Evolutionary conservation across 2,888 invertebrate genomes (phyloP).

Genomic region (Piscicola geometra): DNA sequence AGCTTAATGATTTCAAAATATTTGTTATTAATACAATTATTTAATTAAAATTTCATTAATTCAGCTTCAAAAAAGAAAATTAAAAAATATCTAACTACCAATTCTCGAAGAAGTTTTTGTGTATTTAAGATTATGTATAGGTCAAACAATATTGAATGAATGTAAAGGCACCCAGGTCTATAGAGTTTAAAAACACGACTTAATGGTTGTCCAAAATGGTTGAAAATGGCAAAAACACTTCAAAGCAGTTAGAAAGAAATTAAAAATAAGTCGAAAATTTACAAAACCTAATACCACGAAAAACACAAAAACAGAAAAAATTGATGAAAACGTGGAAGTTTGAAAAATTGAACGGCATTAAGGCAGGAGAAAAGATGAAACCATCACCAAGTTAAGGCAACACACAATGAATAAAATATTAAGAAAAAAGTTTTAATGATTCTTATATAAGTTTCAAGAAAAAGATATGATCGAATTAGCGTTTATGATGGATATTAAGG

Average conservation of each 20-base stretch:
- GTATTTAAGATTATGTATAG: too few relatives aligned
- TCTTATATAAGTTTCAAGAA: too few relatives aligned
- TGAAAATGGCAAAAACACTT: neutral
- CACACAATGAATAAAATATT: too few relatives aligned
- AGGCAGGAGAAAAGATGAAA: neutral
- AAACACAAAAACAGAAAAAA: neutral
- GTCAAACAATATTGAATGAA: neutral
- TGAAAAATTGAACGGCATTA: conserved; percentile 6
- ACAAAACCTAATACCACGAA: conserved; percentile 10
- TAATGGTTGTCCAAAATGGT: neutral
- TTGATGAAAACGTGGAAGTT: neutral
- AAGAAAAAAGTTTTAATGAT: too few relatives aligned
- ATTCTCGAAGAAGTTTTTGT: too few relatives aligned
- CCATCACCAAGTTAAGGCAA: conserved; percentile 16
- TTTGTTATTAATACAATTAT: too few relatives aligned
- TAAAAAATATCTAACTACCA: too few relatives aligned
- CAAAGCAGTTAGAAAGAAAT: neutral
- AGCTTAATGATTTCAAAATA: too few relatives aligned
- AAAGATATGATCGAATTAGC: too few relatives aligned
- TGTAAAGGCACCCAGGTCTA: neutral
- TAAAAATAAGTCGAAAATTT: neutral
- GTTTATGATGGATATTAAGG: too few relatives aligned
- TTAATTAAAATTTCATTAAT: too few relatives aligned
- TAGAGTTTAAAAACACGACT: neutral
- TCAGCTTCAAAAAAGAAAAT: too few relatives aligned